Evolutionary conservation across 2,113 vertebrate genomes (phyloP), one percentile per base, ranked within the genome.

Genomic region (Electrona antarctica): DNA sequence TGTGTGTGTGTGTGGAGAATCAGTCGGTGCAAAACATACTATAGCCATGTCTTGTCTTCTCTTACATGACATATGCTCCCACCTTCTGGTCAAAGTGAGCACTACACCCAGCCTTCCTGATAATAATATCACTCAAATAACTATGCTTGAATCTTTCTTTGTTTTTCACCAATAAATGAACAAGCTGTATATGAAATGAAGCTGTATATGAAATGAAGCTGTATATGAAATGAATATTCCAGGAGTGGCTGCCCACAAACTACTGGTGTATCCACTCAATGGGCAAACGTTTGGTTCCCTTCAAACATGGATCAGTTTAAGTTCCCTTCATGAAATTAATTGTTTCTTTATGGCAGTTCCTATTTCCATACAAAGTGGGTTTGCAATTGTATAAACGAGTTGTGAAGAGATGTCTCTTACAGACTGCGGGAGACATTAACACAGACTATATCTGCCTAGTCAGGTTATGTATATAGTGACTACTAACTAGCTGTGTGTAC

Each of bases 71-170:
- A 51, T 13, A 46, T 68, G 55, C 65, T 78, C 6, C 72, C 78
- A 65, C 48, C 74, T 52, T 33, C 8, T 86, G 85, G 71, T 9
- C 48, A 69, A 1, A 7, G 46, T 1, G 6, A 60, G 50, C 57
- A 74, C n/a, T 77, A 48, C 80, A 83, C 59, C 29, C 29, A n/a
- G 1, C 7, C 10, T 59, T 29, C 61, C 29, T 54, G 0, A 13
- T 21, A 41, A 55, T 8, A n/a, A n/a, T 8, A 55, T 5, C 5
- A 10, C 13, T 8, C 41, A 7, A 1, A 64, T 6, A 41, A n/a
- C 14, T 1, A 7, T 41, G 29, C 33, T 60, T 15, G 9, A n/a
- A 15, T 61, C 21, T 33, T 3, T 29, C 6, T n/a, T 8, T 8
- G 6, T 5, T 21, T 7, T 59, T 59, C 57, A 59, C 7, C 28